These are phyloP conservation scores for Aptenodytes forsteri DNA, from an alignment of 2,113 vertebrate species.

Conservation along the genomic window DNA sequence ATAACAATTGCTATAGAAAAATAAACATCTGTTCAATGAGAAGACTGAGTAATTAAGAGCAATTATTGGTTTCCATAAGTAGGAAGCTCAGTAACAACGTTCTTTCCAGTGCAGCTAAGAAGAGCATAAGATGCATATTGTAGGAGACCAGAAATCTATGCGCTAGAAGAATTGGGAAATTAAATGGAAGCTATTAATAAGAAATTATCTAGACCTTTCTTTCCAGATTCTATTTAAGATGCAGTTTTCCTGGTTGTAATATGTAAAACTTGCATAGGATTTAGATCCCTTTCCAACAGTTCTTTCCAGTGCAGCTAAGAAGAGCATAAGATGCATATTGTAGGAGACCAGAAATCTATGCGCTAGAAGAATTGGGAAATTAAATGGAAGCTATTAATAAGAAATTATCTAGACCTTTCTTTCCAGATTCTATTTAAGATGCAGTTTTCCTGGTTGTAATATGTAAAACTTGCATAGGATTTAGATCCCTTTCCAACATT, in stretches of 20 bases:
- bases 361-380: neutral
- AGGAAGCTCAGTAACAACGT: neutral
- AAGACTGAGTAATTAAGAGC: conserved; percentile 35
- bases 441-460: conserved; percentile 1
- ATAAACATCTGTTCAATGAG: conserved; percentile 41
- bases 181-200: neutral
- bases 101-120: neutral
- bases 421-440: conserved; percentile 17
- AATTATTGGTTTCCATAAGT: conserved; percentile 10
- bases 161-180: neutral
- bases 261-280: neutral
- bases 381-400: neutral
- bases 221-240: conserved; percentile 17
- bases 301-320: neutral
- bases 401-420: conserved; percentile 8
- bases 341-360: neutral
- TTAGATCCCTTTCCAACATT: conserved; percentile 1
- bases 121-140: neutral
- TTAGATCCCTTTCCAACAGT: conserved; percentile 14
- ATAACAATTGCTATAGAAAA: conserved; percentile 63
- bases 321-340: neutral
- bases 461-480: neutral
- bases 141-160: neutral
- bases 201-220: conserved; percentile 8
- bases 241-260: conserved; percentile 1